Evolutionary conservation across 2,888 invertebrate species (phyloP), one percentile per base, ranked within the genome.

Genomic region (Platycheirus rosarum): DNA sequence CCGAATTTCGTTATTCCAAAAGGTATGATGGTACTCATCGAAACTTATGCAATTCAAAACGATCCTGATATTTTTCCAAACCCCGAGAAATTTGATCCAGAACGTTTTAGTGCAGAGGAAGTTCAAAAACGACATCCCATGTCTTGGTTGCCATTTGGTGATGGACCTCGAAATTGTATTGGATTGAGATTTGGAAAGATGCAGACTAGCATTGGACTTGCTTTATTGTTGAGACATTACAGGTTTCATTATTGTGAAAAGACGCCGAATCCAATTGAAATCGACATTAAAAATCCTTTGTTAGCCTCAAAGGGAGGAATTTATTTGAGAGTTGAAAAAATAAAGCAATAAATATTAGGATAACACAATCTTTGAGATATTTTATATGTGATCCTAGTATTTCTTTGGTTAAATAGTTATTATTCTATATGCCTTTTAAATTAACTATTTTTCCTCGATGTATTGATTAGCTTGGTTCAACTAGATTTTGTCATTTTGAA

Each of bases 81-180:
- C 5, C 94, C 94, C 0, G 90, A 92, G 2, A 91, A 89, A 51
- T 94, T 93, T 74, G 91, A 92, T 18, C 93, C 93, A 0, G 92
- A 93, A 32, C 89, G 93, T 85, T 94, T 93, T 86, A 87, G 90
- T 0, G 88, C 91, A 1, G 92, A 92, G 82, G 92, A 91, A 53
- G 92, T 92, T 66, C 88, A 91, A 0, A 91, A 89, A 48, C 87
- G 92, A 68, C 92, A 92, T 32, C 85, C 86, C 1, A 84, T 76
- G 5, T 79, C 87, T 0, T 89, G 86, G 73, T 68, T 89, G 7
- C 88, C 89, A 0, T 90, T 90, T 62, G 89, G 89, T 0, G 87
- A 87, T 37, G 89, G 89, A 11, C 89, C 88, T 0, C 85, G 88
- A 11, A 77, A 68, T 42, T 85, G 86, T 44, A 85, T 86, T 65